Evolutionary conservation across 2,113 vertebrate genomes (phyloP), one percentile per base, ranked within the genome.

Genomic region (Mola mola): DNA sequence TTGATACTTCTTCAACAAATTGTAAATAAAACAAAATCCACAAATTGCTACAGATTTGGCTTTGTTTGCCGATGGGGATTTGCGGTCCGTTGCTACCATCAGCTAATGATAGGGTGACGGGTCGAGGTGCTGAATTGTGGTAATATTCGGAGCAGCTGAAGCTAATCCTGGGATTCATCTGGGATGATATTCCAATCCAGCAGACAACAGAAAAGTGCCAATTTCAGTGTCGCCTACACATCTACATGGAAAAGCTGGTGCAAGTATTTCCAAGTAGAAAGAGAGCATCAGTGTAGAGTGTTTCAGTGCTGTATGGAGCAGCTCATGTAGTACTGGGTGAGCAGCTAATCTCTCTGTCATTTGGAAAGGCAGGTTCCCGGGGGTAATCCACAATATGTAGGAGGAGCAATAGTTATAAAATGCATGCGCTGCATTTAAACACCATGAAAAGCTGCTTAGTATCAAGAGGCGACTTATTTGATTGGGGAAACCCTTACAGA

Each of bases 171-270:
- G 56, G 75, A 85, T 85, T 84, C 83, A 73, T 83, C 70, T 72
- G 79, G 78, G 56, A 52, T 82, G 75, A 85, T 86, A 85, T 87
- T 87, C 85, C 85, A 73, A 77, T 58, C 71, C 72, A 55, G 72
- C 74, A 84, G 83, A 81, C 79, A 21, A 78, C 72, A 77, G n/a
- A 57, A 84, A 83, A 86, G 67, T 56, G 11, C 71, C 55, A 43
- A 46, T 64, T 71, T 56, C 36, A 69, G 57, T 43, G 63, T 49
- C 10, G 43, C 79, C 64, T 64, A 44, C 40, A 28, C 28, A 52
- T 67, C 72, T 51, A 43, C 44, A 64, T 61, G 79, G 85, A 88
- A 88, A 87, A 86, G 74, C 75, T 71, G 64, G 24, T 48, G 76
- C 81, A 68, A 66, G 82, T 50, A 66, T 87, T 87, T 87, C 83